Evolutionary conservation across 2,797 vertebrate species (phyloP), one percentile per base, ranked within the genome.

Genomic region (Chloroceryle inda): DNA sequence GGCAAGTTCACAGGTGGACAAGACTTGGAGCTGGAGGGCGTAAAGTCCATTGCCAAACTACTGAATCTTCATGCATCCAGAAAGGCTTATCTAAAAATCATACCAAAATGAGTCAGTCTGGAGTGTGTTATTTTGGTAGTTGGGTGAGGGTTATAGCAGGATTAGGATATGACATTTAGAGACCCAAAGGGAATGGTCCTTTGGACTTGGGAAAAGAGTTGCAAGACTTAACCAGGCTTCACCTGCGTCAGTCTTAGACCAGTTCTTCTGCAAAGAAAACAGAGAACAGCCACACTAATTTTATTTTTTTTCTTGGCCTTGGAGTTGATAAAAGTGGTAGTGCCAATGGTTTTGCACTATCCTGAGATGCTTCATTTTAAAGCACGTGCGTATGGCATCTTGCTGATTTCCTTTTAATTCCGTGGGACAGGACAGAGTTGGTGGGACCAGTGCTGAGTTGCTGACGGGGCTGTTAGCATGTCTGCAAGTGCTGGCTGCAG

Each of bases 361-460:
- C 87, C 52, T 27, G 26, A 71, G 59, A 0, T 0, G 12, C 38
- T 52, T 31, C 13, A 49, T 53, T 79, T 66, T 50, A 66, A 69
- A 82, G 29, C 13, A n/a, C 0, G 1, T 4, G 8, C 53, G 13
- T 5, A 4, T 27, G 47, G 64, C 0, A 3, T 50, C 47, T 67
- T 35, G 14, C 13, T 27, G 24, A 37, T 77, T 49, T 76, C 59
- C n/a, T 81, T 44, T 73, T 59, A 45, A 78, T 68, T 37, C 17
- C 17, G 45, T 11, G 37, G n/a, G 40, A 6, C 5, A 2, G 12
- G 47, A 33, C 0, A 0, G 50, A 22, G 42, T 8, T 1, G 0
- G 49, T 55, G 79, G 59, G 16, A 58, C 50, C 2, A 2, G 17
- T 4, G 7, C 29, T n/a, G 76, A 73, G 64, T 1, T 0, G 6